phyloP scores from a whole-genome alignment of 2,797 vertebrate genomes.

The Argyrosomus regius region DNA sequence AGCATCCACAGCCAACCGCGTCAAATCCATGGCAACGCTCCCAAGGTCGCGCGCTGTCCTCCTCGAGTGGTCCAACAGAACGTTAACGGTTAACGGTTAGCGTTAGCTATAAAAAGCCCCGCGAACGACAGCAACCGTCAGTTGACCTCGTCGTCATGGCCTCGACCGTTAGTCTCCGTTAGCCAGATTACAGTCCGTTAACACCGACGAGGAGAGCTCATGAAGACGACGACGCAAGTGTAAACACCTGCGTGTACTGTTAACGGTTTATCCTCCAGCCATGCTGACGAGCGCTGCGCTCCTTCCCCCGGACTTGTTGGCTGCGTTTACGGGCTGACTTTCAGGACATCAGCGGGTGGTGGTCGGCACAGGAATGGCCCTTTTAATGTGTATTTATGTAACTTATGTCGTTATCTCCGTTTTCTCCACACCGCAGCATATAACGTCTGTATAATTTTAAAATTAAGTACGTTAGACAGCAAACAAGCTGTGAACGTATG shows the following conservation, averaged over 20 bases:
- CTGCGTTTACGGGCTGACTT: neutral
- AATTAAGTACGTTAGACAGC: neutral
- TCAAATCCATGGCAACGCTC: slow-evolving; percentile 89
- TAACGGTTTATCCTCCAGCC: slow-evolving; percentile 15
- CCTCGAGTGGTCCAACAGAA: neutral
- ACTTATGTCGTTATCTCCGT: neutral
- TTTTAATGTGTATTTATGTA: neutral
- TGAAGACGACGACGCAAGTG: neutral
- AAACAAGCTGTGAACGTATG: accelerated
- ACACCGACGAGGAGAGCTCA: neutral
- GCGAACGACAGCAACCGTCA: neutral
- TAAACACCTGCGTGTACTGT: slow-evolving; percentile 16
- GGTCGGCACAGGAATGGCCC: neutral
- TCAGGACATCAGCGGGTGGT: neutral
- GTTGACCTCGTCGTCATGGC: slow-evolving; percentile 40
- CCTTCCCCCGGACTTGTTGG: neutral
- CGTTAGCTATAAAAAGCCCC: slow-evolving; percentile 3
- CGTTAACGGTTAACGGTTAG: slow-evolving; percentile 2
- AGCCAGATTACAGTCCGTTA: slow-evolving; percentile 25
- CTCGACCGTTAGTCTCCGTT: neutral
- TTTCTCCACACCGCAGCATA: neutral
- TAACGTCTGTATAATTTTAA: neutral
- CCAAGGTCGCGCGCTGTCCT: slow-evolving; percentile 61
- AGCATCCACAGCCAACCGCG: slow-evolving; percentile 91
- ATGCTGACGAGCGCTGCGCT: neutral